Base-by-base conservation (phyloP, 2,797 vertebrate genomes). In the Eupleurogrammus muticus region DNA sequence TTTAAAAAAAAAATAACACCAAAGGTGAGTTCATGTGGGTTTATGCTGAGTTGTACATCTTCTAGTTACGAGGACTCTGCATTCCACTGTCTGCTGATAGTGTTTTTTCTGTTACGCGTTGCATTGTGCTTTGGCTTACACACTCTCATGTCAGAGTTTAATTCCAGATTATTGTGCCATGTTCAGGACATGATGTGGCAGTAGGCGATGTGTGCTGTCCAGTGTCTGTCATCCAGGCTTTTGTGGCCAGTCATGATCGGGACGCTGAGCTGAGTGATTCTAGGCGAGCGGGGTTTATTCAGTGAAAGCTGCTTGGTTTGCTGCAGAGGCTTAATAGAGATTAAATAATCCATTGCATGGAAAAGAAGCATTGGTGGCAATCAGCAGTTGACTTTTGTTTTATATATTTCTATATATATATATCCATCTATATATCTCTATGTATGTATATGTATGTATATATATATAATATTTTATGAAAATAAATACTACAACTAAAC, bases 101-200 rank as follows among this genome's bases (percentile, higher is more conserved):
- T 61, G 17, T 53, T 23, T 32, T 58, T 46, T n/a, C n/a, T 68
- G 17, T 54, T 3, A 4, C 20, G 21, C 16, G 9, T 60, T 5
- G 20, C n/a, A 13, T 49, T 65, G 24, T 40, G 47, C 24, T 57
- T 68, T 54, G 46, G 32, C 35, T 24, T 19, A 0, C 23, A 70
- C n/a, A 50, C 49, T 51, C 11, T 44, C 9, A 36, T 54, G 48
- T 80, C 64, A 82, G 24, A 73, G 64, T 81, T 85, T 80, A 87
- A 80, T 66, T 70, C 73, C 69, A 73, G 83, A 83, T 80, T 75
- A 85, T 59, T 72, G 59, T 66, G 56, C 14, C 14, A 28, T 56
- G 46, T 63, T 56, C 64, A 34, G 71, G 58, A 42, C 73, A 58
- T 10, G 38, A 59, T 52, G 23, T 40, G 23, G 51, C 69, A 32